Evolutionary conservation across 2,888 invertebrate species (phyloP), one percentile per base, ranked within the genome.

Genomic region (Microplitis deprimator): DNA sequence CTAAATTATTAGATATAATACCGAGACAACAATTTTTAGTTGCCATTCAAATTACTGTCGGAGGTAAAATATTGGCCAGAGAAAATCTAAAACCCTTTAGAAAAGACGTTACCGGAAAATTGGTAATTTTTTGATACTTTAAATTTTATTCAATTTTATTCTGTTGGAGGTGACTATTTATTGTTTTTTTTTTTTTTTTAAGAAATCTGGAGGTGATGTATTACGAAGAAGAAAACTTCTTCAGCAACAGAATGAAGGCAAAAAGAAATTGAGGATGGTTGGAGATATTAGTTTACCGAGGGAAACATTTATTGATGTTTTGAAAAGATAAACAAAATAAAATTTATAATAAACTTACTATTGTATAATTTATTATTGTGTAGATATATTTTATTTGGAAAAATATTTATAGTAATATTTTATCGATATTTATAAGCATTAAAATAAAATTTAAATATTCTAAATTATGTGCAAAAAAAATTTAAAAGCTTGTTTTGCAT

Each of bases 51-150:
- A 97, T 96, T 0, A 92, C 93, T 29, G 93, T 96, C 0, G 94
- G 94, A 10, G 93, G 93, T 16, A 96, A 96, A 91, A 92, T 98
- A 1, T 87, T 96, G 10, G 96, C 96, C 0, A 92, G 98, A 83
- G 97, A 97, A 91, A 96, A 94, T 74, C 91, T 98, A 59, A 96
- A 96, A 87, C 93, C 98, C 0, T 95, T 93, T 83, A 93, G 96
- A 83, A 98, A 98, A 91, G 97, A 98, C 91, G 98, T 98, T 0
- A 95, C 96, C 0, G 96, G 96, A 1, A 98, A 98, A 93, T 91
- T 97, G 92, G 97, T 97, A 92, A 92, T 10, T 59, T 64, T 13
- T 60, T 62, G 39, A 29, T 6, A 5, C 2, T 16, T 5, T 39
- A 60, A 13, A 29, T 40, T n/a, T 67, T 29, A n/a, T 38, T 5